phyloP scores from a whole-genome alignment of 2,888 invertebrate genomes.

The Autographa gamma region DNA sequence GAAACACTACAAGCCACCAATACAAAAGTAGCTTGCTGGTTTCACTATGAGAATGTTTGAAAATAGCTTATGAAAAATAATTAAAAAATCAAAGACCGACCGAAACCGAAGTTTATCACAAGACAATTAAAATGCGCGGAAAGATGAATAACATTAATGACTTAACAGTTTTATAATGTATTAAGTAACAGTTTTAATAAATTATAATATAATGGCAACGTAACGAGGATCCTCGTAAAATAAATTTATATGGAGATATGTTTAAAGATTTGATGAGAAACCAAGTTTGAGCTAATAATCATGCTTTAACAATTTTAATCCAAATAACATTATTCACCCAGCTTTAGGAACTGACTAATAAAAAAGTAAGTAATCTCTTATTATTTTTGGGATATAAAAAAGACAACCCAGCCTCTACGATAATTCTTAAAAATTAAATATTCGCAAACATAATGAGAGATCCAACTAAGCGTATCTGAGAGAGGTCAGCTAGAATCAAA shows the following conservation, averaged over 20 bases:
- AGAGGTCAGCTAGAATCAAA: not conserved
- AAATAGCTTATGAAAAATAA: not conserved
- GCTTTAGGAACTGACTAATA: not conserved
- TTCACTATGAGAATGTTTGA: not conserved
- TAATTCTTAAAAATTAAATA: not conserved
- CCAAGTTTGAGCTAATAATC: not conserved
- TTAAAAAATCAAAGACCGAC: not conserved
- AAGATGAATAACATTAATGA: slow-evolving; percentile 13
- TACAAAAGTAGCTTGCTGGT: too few species aligned
- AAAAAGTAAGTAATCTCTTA: not conserved
- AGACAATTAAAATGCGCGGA: not conserved
- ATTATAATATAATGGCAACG: not conserved
- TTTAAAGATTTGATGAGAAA: not conserved
- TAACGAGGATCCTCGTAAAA: not conserved
- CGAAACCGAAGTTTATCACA: not conserved
- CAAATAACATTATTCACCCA: too few species aligned
- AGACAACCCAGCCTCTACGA: not conserved
- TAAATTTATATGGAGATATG: not conserved
- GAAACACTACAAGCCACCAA: too few species aligned
- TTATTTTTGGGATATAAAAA: too few species aligned
- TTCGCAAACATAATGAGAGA: not conserved
- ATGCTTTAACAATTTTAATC: too few species aligned
- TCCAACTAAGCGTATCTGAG: slow-evolving; percentile 4
- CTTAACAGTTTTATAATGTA: slow-evolving; percentile 18
- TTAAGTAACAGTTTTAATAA: slow-evolving; percentile 10